These are phyloP conservation scores for Apostichopus parvimensis DNA, from an alignment of 35 echinoderm and acorn worm species.

Conservation along the genomic window DNA sequence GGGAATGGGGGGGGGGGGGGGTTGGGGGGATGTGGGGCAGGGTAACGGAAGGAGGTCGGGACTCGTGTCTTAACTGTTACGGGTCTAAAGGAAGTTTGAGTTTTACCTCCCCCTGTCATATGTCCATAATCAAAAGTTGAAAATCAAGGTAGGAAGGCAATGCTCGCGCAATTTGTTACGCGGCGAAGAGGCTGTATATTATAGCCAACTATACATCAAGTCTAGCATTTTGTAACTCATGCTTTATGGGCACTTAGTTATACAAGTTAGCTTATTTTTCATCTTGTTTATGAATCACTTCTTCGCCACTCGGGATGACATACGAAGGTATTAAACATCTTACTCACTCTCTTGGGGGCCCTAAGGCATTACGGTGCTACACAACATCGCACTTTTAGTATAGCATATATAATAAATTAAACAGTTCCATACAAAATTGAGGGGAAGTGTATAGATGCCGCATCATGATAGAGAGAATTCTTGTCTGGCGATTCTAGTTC, in stretches of 20 bases:
- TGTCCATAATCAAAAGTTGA: not conserved
- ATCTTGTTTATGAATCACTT: not conserved
- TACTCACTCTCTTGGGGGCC: not conserved
- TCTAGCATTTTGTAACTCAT: not conserved
- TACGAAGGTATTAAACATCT: not conserved
- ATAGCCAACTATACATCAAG: not conserved
- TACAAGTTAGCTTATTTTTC: not conserved
- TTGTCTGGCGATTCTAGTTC: not conserved
- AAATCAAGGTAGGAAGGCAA: not conserved
- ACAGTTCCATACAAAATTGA: not conserved
- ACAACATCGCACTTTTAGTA: not conserved
- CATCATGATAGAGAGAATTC: not conserved
- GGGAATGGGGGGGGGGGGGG: no score
- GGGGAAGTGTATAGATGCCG: not conserved
- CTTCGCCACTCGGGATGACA: not conserved
- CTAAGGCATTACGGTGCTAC: not conserved
- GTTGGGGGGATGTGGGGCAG: no score
- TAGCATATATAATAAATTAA: not conserved
- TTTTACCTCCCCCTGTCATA: not conserved
- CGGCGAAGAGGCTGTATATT: not conserved
- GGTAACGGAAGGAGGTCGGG: no score
- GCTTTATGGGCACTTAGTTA: not conserved
- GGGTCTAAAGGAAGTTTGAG: not conserved
- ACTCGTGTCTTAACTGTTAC: no score
- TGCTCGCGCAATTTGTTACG: not conserved